phyloP scores from a whole-genome alignment of 35 echinoderm and acorn worm species.

The Hemicentrotus pulcherrimus region DNA sequence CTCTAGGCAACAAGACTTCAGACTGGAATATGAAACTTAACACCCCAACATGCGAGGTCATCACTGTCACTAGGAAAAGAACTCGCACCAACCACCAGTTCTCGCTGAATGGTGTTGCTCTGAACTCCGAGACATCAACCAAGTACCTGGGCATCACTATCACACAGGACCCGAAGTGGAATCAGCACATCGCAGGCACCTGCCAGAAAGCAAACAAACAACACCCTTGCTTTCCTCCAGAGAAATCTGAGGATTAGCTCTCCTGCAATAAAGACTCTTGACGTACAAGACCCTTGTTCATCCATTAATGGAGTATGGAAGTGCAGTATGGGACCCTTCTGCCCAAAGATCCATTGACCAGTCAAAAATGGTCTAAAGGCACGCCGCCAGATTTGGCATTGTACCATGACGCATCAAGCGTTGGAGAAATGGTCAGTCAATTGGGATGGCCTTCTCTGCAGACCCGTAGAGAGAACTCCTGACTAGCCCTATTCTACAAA shows the following conservation, averaged over 20 bases:
- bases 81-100: not conserved
- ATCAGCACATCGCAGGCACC: not conserved
- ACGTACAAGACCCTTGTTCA: not conserved
- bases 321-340: not conserved
- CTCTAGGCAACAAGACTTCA: not conserved
- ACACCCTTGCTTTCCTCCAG: not conserved
- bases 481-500: not conserved
- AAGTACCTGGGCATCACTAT: not conserved
- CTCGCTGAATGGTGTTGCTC: not conserved
- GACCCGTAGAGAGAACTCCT: not conserved
- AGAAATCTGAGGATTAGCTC: not conserved
- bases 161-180: not conserved
- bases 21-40: not conserved
- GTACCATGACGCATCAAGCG: not conserved
- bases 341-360: no score
- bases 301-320: not conserved
- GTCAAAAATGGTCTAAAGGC: not conserved
- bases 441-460: not conserved
- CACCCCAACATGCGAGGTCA: not conserved
- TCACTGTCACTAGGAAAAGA: not conserved
- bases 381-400: not conserved
- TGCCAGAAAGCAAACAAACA: not conserved
- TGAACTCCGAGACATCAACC: not conserved
- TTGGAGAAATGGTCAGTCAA: not conserved
- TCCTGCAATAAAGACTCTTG: not conserved